Percentiles rank a stretch among this genome's conserved stretches.
phyloP scores from a whole-genome alignment of 2,113 vertebrate genomes.

The Phylloscopus whistleri region DNA sequence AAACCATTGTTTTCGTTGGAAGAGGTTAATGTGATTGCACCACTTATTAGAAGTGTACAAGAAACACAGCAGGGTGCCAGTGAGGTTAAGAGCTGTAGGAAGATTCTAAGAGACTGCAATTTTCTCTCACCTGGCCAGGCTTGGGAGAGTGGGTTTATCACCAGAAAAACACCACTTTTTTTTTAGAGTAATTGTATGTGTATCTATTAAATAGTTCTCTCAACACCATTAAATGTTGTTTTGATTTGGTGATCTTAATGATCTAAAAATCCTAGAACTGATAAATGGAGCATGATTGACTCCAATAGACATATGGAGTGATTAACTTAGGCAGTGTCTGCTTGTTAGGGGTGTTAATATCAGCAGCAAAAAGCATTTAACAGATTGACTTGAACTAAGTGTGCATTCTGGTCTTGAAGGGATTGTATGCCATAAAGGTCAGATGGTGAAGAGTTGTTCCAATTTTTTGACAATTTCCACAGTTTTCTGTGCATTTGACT shows the following conservation, averaged over 20 bases:
- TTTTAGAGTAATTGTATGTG: neutral
- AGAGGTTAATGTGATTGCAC: neutral
- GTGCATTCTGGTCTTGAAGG: neutral
- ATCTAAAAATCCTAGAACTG: neutral
- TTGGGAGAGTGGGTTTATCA: neutral
- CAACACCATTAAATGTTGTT: neutral
- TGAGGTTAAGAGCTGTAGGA: neutral
- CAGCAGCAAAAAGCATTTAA: neutral
- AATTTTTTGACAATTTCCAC: neutral
- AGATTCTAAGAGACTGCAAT: neutral
- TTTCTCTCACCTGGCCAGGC: neutral
- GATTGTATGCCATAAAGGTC: neutral
- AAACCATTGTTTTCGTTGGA: neutral
- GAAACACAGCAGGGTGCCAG: neutral
- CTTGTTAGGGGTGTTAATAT: neutral
- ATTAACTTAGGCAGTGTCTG: neutral
- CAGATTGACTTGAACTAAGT: neutral
- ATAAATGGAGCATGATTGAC: neutral
- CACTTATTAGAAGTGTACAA: neutral
- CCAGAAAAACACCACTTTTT: neutral
- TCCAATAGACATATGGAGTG: neutral
- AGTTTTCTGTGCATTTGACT: neutral
- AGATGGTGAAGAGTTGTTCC: neutral
- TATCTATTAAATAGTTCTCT: neutral
- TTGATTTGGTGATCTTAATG: neutral